Evolutionary conservation across 2,888 invertebrate species (phyloP).

Genomic region (Nemoura dubitans): DNA sequence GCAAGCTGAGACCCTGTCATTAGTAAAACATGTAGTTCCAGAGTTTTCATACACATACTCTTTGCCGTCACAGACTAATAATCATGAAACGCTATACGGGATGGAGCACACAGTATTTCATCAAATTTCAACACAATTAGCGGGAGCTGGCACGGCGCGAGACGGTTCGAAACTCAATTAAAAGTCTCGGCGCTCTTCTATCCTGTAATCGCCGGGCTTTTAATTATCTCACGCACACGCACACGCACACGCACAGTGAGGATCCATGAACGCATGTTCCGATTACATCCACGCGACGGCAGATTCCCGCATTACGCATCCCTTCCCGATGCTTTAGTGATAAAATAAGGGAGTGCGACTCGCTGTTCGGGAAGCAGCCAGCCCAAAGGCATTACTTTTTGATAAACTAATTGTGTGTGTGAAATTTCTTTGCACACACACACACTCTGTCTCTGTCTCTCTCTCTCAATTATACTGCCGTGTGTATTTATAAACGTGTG

Average conservation of each 20-base stretch:
- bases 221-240: constrained; percentile 13
- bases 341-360: neutral
- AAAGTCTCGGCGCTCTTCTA: constrained; percentile 9
- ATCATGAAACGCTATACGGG: no score
- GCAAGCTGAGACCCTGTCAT: no score
- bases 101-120: neutral
- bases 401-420: neutral
- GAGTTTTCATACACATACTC: no score
- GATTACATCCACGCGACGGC: neutral
- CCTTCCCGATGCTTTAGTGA: neutral
- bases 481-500: neutral
- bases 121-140: constrained; percentile 25
- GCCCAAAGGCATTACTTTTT: neutral
- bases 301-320: neutral
- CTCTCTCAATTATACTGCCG: neutral
- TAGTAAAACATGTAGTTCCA: no score
- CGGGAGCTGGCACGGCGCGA: neutral
- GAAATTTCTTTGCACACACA: neutral
- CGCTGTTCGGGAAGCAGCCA: neutral
- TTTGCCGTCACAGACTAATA: no score
- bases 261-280: neutral
- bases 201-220: constrained; percentile 19
- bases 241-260: neutral
- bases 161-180: constrained; percentile 14
- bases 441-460: no score